Evolutionary conservation across 1,140 invertebrate genomes (phyloP).

Genomic region (Cardiocondyla obscurior): DNA sequence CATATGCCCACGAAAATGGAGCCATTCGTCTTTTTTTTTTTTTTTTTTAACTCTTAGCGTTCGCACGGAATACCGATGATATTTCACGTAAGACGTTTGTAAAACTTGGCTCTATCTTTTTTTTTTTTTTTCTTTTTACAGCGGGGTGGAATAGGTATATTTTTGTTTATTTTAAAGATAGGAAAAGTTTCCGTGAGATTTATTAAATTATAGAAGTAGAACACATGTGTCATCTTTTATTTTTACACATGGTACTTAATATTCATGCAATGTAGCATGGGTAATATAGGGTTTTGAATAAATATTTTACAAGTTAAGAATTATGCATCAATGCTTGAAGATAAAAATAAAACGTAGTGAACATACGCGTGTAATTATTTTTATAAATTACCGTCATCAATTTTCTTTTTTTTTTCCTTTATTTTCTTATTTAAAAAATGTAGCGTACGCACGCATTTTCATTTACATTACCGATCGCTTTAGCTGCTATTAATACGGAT

Average conservation of each 20-base stretch:
- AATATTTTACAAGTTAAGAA: not conserved
- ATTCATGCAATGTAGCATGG: not conserved
- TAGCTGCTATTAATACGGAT: not conserved
- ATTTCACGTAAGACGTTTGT: not conserved
- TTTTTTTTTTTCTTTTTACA: no score
- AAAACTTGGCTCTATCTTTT: not conserved
- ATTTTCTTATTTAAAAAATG: not conserved
- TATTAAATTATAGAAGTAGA: not conserved
- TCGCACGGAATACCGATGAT: not conserved
- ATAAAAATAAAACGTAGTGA: not conserved
- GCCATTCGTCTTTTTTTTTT: not conserved
- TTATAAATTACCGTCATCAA: not conserved
- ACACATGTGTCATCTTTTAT: not conserved
- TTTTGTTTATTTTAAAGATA: not conserved
- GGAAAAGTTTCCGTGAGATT: not conserved
- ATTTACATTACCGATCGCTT: not conserved
- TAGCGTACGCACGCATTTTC: not conserved
- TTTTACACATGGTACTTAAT: not conserved
- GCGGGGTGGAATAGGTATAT: not conserved
- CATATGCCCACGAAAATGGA: not conserved
- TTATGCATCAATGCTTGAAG: not conserved
- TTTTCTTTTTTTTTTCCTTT: no score
- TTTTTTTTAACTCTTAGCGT: not conserved
- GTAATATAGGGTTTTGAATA: not conserved
- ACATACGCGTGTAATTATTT: not conserved